These are phyloP conservation scores for Thunnus thynnus DNA, from an alignment of 2,113 vertebrate species.

Conservation along the genomic window DNA sequence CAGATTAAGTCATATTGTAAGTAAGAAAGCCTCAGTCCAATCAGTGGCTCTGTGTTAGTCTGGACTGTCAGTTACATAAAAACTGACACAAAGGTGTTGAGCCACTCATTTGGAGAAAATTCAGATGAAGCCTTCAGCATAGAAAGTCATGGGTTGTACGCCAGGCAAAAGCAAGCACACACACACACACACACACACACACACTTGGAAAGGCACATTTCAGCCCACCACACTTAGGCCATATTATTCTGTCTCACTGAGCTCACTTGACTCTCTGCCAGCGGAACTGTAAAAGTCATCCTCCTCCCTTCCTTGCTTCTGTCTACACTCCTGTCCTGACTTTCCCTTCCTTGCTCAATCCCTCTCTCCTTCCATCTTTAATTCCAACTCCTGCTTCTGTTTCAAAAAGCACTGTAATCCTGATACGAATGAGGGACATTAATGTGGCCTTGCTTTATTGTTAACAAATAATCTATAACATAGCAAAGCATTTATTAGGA, in stretches of 20 bases:
- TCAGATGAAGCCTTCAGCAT: slow-evolving; percentile 24
- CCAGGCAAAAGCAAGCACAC: slow-evolving; percentile 36
- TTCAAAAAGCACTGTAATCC: slow-evolving; percentile 15
- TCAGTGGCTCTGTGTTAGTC: slow-evolving; percentile 26
- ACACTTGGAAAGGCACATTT: slow-evolving; percentile 51
- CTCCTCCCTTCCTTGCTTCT: slow-evolving; percentile 27
- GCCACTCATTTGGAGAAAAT: slow-evolving; percentile 53
- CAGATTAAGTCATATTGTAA: slow-evolving; percentile 37
- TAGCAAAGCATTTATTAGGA: slow-evolving; percentile 50
- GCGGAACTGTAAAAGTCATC: slow-evolving; percentile 60
- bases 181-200: slow-evolving; percentile 15
- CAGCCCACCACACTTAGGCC: slow-evolving; percentile 64
- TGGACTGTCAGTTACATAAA: slow-evolving; percentile 43
- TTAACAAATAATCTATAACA: slow-evolving; percentile 41
- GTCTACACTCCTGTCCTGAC: slow-evolving; percentile 33
- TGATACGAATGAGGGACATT: slow-evolving; percentile 10
- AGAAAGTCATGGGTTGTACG: slow-evolving; percentile 35
- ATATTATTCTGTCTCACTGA: slow-evolving; percentile 74
- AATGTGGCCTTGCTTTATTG: slow-evolving; percentile 28
- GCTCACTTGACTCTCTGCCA: slow-evolving; percentile 81
- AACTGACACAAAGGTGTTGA: slow-evolving; percentile 64
- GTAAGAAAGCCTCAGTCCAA: neutral
- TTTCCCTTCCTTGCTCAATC: slow-evolving; percentile 33
- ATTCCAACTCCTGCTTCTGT: slow-evolving; percentile 16
- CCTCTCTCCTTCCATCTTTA: slow-evolving; percentile 16